These are phyloP conservation scores for Patagioenas fasciata DNA, from an alignment of 2,113 vertebrate genomes.

Conservation along the genomic window DNA sequence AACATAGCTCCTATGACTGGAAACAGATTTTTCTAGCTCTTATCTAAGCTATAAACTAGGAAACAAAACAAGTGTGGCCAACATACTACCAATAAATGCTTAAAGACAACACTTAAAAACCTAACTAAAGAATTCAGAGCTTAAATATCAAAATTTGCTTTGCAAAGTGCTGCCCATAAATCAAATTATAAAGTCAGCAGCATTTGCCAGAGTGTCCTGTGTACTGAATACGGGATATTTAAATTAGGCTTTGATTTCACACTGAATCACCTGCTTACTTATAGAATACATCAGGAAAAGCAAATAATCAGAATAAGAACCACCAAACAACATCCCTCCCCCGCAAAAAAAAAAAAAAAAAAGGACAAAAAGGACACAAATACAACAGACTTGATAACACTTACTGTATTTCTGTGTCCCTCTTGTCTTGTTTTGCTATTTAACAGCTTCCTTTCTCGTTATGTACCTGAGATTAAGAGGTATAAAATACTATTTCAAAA, in stretches of 20 bases:
- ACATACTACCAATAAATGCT: not conserved
- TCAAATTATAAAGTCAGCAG: not conserved
- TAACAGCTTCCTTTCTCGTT: constrained; percentile 74
- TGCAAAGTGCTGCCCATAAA: not conserved
- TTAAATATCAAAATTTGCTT: not conserved
- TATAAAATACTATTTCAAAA: constrained; percentile 79
- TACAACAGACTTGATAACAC: constrained; percentile 63
- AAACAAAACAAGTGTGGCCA: not conserved
- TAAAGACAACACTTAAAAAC: not conserved
- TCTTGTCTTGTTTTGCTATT: constrained; percentile 75
- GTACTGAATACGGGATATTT: not conserved
- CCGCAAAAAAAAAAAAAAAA: not conserved
- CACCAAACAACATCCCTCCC: not conserved
- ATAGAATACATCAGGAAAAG: constrained; percentile 4
- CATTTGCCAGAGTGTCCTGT: not conserved
- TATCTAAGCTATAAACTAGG: not conserved
- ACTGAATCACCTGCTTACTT: constrained; percentile 22
- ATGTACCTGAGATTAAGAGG: constrained; percentile 76
- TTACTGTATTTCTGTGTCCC: constrained; percentile 73
- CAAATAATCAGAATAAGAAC: constrained; percentile 6
- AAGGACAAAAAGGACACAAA: constrained; percentile 71
- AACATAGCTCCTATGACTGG: not conserved
- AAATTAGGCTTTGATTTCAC: constrained; percentile 10
- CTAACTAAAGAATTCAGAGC: not conserved
- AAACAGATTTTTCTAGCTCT: not conserved